phyloP scores from a whole-genome alignment of 2,797 vertebrate genomes.

The Knipowitschia caucasica region DNA sequence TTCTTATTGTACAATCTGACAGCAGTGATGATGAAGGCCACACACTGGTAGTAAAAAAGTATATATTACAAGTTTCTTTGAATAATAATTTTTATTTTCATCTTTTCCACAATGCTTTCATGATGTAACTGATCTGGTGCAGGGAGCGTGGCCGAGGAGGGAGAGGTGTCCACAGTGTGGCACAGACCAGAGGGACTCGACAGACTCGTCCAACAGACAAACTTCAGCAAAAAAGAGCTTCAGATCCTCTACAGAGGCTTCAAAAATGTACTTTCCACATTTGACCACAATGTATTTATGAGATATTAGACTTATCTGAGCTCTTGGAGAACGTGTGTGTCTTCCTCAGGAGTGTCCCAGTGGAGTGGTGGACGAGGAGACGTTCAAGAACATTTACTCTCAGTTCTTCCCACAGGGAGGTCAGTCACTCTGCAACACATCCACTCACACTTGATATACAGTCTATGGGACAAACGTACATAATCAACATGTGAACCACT shows the following conservation, averaged over 20 bases:
- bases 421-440: conserved; percentile 74
- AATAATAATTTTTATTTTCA: no score
- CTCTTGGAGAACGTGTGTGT: not conserved
- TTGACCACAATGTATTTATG: not conserved
- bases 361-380: conserved; percentile 90
- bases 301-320: not conserved
- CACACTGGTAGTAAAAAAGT: no score
- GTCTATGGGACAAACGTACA: no score
- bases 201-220: conserved; percentile 87
- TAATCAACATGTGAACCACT: no score
- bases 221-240: conserved; percentile 92
- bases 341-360: conserved; percentile 88
- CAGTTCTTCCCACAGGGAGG: conserved; percentile 98
- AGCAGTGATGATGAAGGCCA: no score
- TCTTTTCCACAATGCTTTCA: no score
- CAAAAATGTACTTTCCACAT: conserved; percentile 80
- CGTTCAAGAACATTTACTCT: conserved; percentile 94
- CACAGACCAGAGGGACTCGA: conserved; percentile 91
- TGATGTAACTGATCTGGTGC: no score
- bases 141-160: conserved; percentile 87
- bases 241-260: conserved; percentile 95
- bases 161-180: conserved; percentile 84
- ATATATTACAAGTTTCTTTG: no score
- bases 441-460: no score
- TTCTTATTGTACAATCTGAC: no score